Evolutionary conservation across 2,797 vertebrate species (phyloP).

Genomic region (Sardinella longiceps): DNA sequence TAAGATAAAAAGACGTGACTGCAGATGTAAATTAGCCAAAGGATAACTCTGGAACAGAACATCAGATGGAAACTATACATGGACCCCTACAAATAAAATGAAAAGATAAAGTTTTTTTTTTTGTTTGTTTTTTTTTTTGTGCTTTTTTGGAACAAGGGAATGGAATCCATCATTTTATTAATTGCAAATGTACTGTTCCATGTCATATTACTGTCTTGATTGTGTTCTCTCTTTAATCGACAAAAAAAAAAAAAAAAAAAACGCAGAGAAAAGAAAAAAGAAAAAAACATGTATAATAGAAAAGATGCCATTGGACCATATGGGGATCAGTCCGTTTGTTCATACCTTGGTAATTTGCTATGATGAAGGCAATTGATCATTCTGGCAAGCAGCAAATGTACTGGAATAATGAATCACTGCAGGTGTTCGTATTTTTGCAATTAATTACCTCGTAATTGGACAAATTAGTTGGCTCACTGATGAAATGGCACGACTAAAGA

Average conservation of each 20-base stretch:
- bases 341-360: constrained; percentile 55
- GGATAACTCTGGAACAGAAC: no score
- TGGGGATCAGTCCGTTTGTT: constrained; percentile 49
- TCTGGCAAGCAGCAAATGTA: constrained; percentile 56
- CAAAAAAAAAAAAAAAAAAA: background rate
- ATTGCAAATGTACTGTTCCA: background rate
- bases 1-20: background rate
- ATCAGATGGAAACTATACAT: no score
- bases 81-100: no score
- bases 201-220: constrained; percentile 40
- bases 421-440: constrained; percentile 72
- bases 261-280: background rate
- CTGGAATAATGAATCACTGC: constrained; percentile 69
- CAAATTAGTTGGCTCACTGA: constrained; percentile 68
- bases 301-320: constrained; percentile 40
- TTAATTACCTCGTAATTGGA: constrained; percentile 74
- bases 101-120: background rate
- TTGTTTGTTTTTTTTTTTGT: background rate
- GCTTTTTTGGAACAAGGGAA: no score
- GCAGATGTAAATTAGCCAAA: no score
- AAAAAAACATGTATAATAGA: constrained; percentile 21
- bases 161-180: background rate
- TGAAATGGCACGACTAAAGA: constrained; percentile 63
- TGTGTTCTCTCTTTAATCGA: constrained; percentile 27
- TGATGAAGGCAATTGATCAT: constrained; percentile 57